These are phyloP conservation scores for Anseranas semipalmata DNA, from an alignment of 2,113 vertebrate genomes.

Conservation along the genomic window DNA sequence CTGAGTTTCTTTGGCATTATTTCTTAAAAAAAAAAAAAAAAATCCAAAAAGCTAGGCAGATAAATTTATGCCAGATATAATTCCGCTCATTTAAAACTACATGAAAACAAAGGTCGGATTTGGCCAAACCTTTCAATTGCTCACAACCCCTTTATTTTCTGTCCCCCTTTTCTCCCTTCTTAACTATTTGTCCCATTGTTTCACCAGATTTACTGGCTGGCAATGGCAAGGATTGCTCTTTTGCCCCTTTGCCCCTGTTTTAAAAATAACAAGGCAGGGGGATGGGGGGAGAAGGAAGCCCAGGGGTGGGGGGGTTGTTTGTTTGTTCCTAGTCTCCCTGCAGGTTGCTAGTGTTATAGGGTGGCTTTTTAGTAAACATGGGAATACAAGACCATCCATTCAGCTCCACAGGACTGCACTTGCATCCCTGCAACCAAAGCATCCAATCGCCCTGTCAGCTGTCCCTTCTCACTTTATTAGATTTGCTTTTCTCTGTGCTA, in stretches of 20 bases:
- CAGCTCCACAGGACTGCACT: background rate
- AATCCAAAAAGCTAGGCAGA: background rate
- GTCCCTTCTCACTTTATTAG: background rate
- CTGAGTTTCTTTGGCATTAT: constrained; percentile 15
- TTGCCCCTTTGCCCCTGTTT: constrained; percentile 3
- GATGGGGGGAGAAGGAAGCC: background rate
- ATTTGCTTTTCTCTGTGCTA: background rate
- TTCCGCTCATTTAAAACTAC: background rate
- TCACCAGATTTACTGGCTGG: constrained; percentile 21
- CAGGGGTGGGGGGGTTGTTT: background rate
- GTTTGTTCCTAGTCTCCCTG: background rate
- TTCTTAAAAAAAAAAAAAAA: background rate
- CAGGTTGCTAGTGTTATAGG: background rate
- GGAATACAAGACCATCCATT: background rate
- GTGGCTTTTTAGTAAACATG: background rate
- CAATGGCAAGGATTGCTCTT: constrained; percentile 43
- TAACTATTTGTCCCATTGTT: constrained; percentile 33
- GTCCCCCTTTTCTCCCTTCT: background rate
- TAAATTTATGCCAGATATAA: background rate
- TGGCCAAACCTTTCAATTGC: constrained; percentile 29
- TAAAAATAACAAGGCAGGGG: background rate
- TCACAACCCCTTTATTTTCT: background rate
- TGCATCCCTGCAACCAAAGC: background rate
- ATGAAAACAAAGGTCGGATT: background rate
- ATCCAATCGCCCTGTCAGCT: background rate